Conservation (phyloP, 2,888 invertebrate species). For the Idaea straminata region DNA sequence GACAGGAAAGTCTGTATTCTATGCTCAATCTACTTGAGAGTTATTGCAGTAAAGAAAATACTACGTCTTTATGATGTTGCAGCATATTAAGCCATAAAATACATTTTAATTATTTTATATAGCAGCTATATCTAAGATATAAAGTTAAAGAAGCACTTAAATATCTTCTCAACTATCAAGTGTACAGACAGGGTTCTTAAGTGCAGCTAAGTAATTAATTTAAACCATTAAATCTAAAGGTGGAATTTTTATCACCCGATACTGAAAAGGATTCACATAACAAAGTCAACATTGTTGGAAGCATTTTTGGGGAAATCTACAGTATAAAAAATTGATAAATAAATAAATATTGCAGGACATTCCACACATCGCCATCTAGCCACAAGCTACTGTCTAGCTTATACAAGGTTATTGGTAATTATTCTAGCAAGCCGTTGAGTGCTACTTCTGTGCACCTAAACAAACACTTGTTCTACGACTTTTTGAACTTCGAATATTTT, state of each 20-base stretch:
- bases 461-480: no score
- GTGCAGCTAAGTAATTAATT: not conserved
- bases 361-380: no score
- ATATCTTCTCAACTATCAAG: constrained; percentile 10
- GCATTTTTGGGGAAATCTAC: no score
- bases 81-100: constrained; percentile 25
- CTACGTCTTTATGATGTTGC: constrained; percentile 20
- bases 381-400: no score
- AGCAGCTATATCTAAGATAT: constrained; percentile 11
- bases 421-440: no score
- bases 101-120: constrained; percentile 24
- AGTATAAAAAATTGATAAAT: no score
- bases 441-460: no score
- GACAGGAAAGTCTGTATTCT: no score
- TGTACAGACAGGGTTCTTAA: not conserved
- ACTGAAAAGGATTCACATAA: not conserved
- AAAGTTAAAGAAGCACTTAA: constrained; percentile 18
- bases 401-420: no score
- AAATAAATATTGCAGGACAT: no score
- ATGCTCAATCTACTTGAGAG: constrained; percentile 2
- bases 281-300: no score
- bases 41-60: constrained; percentile 20
- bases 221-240: not conserved
- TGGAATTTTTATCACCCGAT: not conserved
- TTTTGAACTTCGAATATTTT: no score